Evolutionary conservation across 2,113 vertebrate genomes (phyloP), one percentile per base, ranked within the genome.

Genomic region (Oenanthe melanoleuca): DNA sequence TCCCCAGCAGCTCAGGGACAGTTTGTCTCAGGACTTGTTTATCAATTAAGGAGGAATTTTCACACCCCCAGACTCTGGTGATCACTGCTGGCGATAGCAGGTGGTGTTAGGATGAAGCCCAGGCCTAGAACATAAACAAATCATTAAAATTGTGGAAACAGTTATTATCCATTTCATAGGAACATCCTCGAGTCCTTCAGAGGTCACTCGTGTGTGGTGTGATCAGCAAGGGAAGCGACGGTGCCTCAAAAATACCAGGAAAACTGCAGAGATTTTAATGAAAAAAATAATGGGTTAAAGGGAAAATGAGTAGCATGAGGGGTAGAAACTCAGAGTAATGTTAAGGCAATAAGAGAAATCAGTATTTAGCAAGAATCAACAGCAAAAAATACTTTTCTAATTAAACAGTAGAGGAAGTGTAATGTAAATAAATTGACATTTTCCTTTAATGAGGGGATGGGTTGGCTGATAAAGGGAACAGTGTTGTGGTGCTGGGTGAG

Each of bases 121-220:
- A 31, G 75, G 31, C 26, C 83, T 86, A 3, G 3, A 18, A 26
- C 0, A n/a, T 89, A 94, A 96, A 95, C 85, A 89, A 81, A 79
- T 75, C 81, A 94, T 95, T 95, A 91, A 79, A 80, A 93, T 56
- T 67, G 61, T 64, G 73, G 86, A 74, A 91, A 70, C 75, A 77
- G n/a, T 65, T 61, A 16, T 8, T 37, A 57, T 74, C 21, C 40
- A 3, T n/a, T 71, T 42, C 16, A n/a, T 14, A 40, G 71, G 91
- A 89, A 57, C 73, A 56, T 47, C 57, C 73, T 22, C 11, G 31
- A 64, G 49, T 56, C 49, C 70, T 72, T 64, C 40, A 16, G 28
- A 91, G 84, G 87, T 80, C 61, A 25, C 40, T 80, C 47, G 7
- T 12, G 5, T 12, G 1, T 4, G 31, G 31, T 34, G 2, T 14